Conservation (phyloP, 2,797 vertebrate genomes). For the Cryptoblepharus egeriae region DNA sequence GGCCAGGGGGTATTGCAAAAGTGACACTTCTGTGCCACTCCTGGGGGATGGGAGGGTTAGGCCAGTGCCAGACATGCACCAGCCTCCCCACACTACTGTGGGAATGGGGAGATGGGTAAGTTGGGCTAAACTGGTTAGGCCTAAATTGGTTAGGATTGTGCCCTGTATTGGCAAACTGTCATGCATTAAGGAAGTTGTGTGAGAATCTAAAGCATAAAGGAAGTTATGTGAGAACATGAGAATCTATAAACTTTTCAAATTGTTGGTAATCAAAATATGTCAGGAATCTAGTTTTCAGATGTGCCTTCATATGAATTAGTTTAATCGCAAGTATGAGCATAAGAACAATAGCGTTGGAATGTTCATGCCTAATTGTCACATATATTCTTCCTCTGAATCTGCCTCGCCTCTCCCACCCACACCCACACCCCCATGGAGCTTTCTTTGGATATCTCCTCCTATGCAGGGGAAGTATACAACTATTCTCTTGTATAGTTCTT, state of each 20-base stretch:
- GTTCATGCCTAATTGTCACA: no score
- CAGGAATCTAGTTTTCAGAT: slow-evolving; percentile 13
- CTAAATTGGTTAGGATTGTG: no score
- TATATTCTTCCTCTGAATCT: not conserved
- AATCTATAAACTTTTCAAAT: not conserved
- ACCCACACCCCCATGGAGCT: no score
- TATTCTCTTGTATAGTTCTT: not conserved
- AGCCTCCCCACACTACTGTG: no score
- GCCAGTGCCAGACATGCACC: no score
- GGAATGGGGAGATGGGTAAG: no score
- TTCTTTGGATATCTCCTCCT: not conserved
- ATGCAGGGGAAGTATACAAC: not conserved
- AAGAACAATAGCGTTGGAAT: no score
- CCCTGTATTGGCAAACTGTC: not conserved
- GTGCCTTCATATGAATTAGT: not conserved
- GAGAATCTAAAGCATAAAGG: rapidly evolving
- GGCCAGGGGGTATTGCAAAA: no score
- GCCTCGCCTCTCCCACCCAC: no score
- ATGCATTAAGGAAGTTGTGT: not conserved
- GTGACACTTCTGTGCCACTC: no score
- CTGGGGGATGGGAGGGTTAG: no score
- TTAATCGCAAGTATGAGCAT: not conserved
- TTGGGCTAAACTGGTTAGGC: no score
- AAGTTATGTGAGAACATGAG: not conserved
- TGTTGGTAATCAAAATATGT: not conserved